phyloP scores from a whole-genome alignment of 2,888 invertebrate genomes.

The Pogonocherus hispidulus region DNA sequence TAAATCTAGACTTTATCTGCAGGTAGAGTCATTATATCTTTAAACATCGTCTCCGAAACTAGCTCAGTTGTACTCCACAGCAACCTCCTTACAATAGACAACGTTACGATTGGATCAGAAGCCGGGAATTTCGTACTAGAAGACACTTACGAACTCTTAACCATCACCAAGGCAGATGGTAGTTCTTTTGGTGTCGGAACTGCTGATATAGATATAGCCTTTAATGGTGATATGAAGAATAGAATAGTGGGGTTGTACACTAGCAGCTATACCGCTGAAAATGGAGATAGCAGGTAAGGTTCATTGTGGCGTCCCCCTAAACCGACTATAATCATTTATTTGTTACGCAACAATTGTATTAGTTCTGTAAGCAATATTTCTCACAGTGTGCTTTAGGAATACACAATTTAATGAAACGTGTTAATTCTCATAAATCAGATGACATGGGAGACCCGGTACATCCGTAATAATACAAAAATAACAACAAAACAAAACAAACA shows the following conservation, averaged over 20 bases:
- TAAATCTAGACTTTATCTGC: not conserved
- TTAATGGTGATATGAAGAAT: conserved; percentile 75
- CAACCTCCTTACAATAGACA: conserved; percentile 72
- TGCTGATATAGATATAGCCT: conserved; percentile 74
- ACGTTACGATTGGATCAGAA: conserved; percentile 61
- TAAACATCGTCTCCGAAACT: conserved; percentile 68
- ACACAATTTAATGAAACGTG: no score
- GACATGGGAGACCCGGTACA: no score
- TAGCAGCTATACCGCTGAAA: conserved; percentile 73
- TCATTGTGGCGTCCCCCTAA: no score
- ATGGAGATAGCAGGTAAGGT: conserved; percentile 68
- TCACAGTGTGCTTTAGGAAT: no score
- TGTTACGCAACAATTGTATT: no score
- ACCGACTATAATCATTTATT: no score
- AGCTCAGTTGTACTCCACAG: conserved; percentile 74
- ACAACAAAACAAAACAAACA: no score
- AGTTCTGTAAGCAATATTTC: no score
- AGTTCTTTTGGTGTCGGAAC: conserved; percentile 53
- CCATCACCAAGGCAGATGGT: conserved; percentile 53
- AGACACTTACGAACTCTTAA: conserved; percentile 57
- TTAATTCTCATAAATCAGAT: no score
- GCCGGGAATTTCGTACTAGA: conserved; percentile 50
- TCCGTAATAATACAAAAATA: no score
- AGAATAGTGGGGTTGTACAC: conserved; percentile 82
- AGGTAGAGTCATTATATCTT: conserved; percentile 68